phyloP scores from a whole-genome alignment of 2,797 vertebrate species.

The Gymnopithys bicolor region DNA sequence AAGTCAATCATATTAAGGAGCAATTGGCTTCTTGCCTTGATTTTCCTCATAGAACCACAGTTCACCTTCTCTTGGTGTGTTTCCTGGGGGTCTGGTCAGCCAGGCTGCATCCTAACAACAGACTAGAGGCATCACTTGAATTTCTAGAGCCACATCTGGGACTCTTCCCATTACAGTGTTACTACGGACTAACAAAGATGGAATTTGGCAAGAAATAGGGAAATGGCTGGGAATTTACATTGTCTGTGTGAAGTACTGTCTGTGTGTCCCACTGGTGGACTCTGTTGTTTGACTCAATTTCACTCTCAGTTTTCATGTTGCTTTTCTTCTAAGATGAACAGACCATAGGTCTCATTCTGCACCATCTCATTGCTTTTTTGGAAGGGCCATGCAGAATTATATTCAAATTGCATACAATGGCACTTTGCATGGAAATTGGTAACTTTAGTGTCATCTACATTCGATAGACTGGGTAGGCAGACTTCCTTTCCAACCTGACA shows the following conservation, averaged over 20 bases:
- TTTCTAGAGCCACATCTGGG: neutral
- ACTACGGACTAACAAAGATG: neutral
- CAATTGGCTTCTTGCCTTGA: neutral
- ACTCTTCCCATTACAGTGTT: neutral
- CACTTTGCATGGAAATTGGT: neutral
- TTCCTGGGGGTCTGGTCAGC: neutral
- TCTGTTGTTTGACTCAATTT: neutral
- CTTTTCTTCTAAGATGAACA: neutral
- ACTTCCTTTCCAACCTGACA: neutral
- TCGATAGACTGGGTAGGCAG: neutral
- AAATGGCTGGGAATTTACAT: neutral
- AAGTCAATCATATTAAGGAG: neutral
- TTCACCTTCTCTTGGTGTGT: neutral
- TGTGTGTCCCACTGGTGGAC: neutral
- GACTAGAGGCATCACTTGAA: neutral
- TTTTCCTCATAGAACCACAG: neutral
- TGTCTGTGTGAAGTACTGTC: neutral
- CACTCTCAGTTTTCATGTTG: neutral
- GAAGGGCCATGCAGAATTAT: neutral
- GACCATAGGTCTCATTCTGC: neutral
- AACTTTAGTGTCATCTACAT: neutral
- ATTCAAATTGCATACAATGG: neutral
- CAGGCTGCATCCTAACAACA: neutral
- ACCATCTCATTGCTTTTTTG: neutral
- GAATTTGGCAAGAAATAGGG: neutral